These are phyloP conservation scores for Oryzias melastigma DNA, from an alignment of 2,113 vertebrate genomes.

Conservation along the genomic window DNA sequence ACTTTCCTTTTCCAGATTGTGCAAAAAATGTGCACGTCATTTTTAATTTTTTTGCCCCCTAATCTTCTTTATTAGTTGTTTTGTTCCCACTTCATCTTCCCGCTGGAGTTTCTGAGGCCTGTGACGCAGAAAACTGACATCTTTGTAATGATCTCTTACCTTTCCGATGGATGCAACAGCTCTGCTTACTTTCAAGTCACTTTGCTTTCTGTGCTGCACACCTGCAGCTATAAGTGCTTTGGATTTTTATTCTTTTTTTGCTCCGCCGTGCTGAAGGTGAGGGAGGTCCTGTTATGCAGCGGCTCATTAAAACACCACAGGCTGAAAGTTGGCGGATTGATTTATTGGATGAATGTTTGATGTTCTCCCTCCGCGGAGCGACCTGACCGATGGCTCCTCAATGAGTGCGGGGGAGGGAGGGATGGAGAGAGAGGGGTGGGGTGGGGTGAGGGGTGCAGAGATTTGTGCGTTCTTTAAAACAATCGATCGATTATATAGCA, in stretches of 20 bases:
- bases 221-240: slow-evolving; percentile 60
- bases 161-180: slow-evolving; percentile 55
- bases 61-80: no score
- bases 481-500: slow-evolving; percentile 59
- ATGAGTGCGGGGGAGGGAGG: background rate
- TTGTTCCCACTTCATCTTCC: background rate
- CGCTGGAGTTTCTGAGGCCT: slow-evolving; percentile 7
- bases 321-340: slow-evolving; percentile 66
- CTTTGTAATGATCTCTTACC: slow-evolving; percentile 43
- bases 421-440: background rate
- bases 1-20: no score
- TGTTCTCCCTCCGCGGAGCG: slow-evolving; percentile 54
- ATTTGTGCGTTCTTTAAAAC: slow-evolving; percentile 14
- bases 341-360: slow-evolving; percentile 70
- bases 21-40: no score
- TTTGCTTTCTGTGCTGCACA: slow-evolving; percentile 64
- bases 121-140: slow-evolving; percentile 1
- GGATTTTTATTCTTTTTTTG: background rate
- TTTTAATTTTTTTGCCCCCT: no score
- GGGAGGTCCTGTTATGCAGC: slow-evolving; percentile 53
- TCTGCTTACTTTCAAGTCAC: slow-evolving; percentile 37
- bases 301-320: slow-evolving; percentile 68
- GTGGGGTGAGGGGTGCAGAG: background rate
- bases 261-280: slow-evolving; percentile 14
- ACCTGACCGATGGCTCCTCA: slow-evolving; percentile 38